A percentile compares a stretch with the other conserved stretches of the same genome.
Evolutionary conservation across 2,888 invertebrate species (phyloP).

Genomic region (Euzophera pinguis): DNA sequence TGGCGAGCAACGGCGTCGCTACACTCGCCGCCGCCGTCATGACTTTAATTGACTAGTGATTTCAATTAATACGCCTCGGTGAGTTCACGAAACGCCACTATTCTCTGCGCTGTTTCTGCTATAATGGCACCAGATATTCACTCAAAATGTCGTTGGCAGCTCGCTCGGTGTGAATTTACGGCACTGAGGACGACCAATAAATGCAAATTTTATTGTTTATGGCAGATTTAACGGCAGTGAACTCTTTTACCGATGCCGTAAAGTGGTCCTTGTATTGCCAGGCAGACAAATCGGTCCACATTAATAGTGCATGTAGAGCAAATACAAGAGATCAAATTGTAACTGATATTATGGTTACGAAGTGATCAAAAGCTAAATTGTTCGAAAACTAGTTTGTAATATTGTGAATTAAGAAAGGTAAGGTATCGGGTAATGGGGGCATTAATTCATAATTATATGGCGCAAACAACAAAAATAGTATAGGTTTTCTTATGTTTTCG

Average conservation of each 20-base stretch:
- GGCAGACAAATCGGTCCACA: conserved; percentile 45
- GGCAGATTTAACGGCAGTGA: conserved; percentile 73
- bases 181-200: conserved; percentile 73
- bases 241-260: conserved; percentile 72
- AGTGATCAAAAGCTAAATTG: no score
- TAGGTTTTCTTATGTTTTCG: no score
- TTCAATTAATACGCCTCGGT: conserved; percentile 66
- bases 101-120: conserved; percentile 42
- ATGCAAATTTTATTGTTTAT: conserved; percentile 80
- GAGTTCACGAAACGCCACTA: conserved; percentile 58
- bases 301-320: conserved; percentile 28
- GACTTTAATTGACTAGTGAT: conserved; percentile 71
- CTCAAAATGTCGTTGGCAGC: conserved; percentile 73
- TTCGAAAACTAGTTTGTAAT: no score
- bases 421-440: no score
- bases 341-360: background rate
- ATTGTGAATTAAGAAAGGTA: no score
- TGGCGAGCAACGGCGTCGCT: conserved; percentile 50
- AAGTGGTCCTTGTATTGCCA: conserved; percentile 54
- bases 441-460: no score
- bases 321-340: conserved; percentile 19
- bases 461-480: no score
- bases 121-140: conserved; percentile 66
- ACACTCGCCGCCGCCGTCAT: conserved; percentile 37
- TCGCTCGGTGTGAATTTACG: conserved; percentile 69